phyloP scores from a whole-genome alignment of 2,888 invertebrate genomes.

The Stomorhina lunata region DNA sequence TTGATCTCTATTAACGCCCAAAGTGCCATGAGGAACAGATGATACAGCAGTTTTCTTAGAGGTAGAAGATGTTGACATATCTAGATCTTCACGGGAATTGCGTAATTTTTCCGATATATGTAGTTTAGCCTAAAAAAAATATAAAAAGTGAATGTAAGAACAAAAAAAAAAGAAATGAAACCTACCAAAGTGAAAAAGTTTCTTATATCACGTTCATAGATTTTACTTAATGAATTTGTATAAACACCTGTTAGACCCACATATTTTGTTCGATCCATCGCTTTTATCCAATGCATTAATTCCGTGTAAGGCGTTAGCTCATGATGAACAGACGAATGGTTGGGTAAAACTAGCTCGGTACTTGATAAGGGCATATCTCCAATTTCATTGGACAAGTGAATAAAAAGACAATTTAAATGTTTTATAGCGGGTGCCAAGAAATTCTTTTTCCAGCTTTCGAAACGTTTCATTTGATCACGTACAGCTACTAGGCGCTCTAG shows the following conservation, averaged over 20 bases:
- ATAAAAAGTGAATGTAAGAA: neutral
- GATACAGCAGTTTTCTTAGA: conserved; percentile 78
- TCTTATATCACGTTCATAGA: conserved; percentile 91
- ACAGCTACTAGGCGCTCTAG: conserved; percentile 86
- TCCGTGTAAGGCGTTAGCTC: conserved; percentile 93
- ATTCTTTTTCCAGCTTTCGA: conserved; percentile 88
- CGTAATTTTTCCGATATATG: conserved; percentile 77
- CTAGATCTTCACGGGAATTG: conserved; percentile 79
- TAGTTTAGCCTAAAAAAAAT: conserved; percentile 73
- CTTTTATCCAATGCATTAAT: conserved; percentile 94
- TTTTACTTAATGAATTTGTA: conserved; percentile 89
- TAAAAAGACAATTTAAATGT: conserved; percentile 96
- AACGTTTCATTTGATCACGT: conserved; percentile 88
- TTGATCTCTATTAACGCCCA: conserved; percentile 84
- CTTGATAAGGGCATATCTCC: conserved; percentile 81
- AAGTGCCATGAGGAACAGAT: conserved; percentile 79
- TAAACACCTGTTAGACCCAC: conserved; percentile 91
- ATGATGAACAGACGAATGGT: conserved; percentile 89
- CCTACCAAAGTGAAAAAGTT: conserved; percentile 76
- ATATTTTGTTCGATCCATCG: conserved; percentile 91
- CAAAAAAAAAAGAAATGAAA: neutral
- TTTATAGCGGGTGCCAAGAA: conserved; percentile 92
- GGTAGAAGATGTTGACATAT: conserved; percentile 78
- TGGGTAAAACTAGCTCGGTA: conserved; percentile 85
- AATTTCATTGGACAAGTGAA: conserved; percentile 92